These are phyloP conservation scores for Noctua janthina DNA, from an alignment of 2,888 invertebrate genomes.

Conservation along the genomic window DNA sequence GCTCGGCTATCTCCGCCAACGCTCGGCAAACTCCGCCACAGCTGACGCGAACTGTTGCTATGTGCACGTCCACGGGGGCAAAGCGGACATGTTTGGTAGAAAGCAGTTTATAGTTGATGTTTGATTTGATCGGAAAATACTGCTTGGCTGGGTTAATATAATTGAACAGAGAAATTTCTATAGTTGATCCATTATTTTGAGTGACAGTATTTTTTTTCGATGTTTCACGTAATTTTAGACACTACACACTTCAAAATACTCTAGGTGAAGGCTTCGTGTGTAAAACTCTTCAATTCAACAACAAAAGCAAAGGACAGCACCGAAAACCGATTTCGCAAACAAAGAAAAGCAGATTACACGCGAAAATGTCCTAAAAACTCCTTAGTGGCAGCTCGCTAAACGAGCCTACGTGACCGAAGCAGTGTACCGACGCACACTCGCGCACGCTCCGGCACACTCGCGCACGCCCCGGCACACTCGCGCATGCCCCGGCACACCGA, in stretches of 20 bases:
- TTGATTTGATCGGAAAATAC: neutral
- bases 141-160: neutral
- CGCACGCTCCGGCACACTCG: slow-evolving; percentile 65
- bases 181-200: slow-evolving; percentile 1
- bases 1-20: slow-evolving; percentile 72
- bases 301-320: slow-evolving; percentile 25
- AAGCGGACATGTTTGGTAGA: slow-evolving; percentile 75
- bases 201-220: neutral
- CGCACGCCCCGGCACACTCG: slow-evolving; percentile 75
- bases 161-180: fast-evolving
- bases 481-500: slow-evolving; percentile 69
- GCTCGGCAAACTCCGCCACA: slow-evolving; percentile 78
- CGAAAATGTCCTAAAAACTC: slow-evolving; percentile 80
- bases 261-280: neutral
- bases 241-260: neutral
- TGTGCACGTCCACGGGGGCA: slow-evolving; percentile 78
- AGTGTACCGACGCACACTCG: slow-evolving; percentile 83
- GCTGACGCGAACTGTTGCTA: slow-evolving; percentile 89
- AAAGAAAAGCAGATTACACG: slow-evolving; percentile 73
- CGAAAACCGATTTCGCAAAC: slow-evolving; percentile 64
- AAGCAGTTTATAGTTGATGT: slow-evolving; percentile 5
- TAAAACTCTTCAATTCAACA: neutral
- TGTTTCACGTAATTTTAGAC: neutral
- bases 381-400: slow-evolving; percentile 73
- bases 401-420: slow-evolving; percentile 89